A percentile compares a stretch with the other conserved stretches of the same genome.
phyloP scores from a whole-genome alignment of 2,888 invertebrate species.

The Gisinianus flammeolus region DNA sequence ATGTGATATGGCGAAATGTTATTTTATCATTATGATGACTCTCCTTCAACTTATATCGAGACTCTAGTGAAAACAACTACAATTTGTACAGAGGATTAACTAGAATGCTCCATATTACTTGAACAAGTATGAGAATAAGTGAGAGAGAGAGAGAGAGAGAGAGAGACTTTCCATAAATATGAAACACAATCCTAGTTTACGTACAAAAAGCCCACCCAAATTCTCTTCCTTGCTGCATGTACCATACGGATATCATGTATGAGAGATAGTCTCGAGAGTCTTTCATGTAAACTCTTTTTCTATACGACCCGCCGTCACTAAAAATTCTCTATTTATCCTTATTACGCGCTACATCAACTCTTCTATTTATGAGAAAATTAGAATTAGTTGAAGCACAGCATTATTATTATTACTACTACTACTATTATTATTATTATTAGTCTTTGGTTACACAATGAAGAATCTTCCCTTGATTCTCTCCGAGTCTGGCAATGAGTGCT shows the following conservation, averaged over 20 bases:
- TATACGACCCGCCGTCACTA: background rate
- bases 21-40: too few relatives aligned
- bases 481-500: too few relatives aligned
- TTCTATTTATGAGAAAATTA: background rate
- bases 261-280: too few relatives aligned
- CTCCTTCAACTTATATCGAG: too few relatives aligned
- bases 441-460: too few relatives aligned
- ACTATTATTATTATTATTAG: too few relatives aligned
- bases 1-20: background rate
- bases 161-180: conserved; percentile 5
- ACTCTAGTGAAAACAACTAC: too few relatives aligned
- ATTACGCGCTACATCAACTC: background rate
- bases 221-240: background rate
- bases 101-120: background rate
- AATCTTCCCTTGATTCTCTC: too few relatives aligned
- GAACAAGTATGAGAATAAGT: background rate
- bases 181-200: too few relatives aligned
- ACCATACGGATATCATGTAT: background rate
- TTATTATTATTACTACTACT: too few relatives aligned
- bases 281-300: too few relatives aligned
- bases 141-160: background rate
- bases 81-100: background rate
- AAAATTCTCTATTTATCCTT: background rate
- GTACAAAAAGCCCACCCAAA: background rate
- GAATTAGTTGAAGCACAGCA: background rate